Percentiles rank a stretch among this genome's conserved stretches.
Conservation (phyloP, 1,140 invertebrate species). For the Drosophila nigrodunni region DNA sequence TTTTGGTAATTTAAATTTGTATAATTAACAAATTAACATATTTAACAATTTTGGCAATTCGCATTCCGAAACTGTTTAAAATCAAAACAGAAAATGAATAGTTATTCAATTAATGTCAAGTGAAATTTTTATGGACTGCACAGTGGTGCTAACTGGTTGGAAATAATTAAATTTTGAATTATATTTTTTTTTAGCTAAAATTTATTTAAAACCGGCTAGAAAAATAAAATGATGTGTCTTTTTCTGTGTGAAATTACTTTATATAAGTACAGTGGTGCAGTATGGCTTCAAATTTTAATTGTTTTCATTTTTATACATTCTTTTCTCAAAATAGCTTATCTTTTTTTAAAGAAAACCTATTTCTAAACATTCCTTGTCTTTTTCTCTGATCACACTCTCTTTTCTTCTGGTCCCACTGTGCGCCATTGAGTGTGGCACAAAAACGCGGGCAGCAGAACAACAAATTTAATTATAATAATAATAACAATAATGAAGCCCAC, state of each 20-base stretch:
- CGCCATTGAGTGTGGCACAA: neutral
- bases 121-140: constrained; percentile 15
- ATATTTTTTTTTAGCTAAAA: too few relatives aligned
- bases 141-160: neutral
- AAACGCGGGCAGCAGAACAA: constrained; percentile 5
- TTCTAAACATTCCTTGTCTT: neutral
- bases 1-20: neutral
- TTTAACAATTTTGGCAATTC: neutral
- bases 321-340: too few relatives aligned
- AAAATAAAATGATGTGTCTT: too few relatives aligned
- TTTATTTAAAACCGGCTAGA: too few relatives aligned
- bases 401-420: constrained; percentile 5
- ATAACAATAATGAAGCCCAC: constrained; percentile 21
- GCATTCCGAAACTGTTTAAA: neutral
- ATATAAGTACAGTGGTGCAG: too few relatives aligned
- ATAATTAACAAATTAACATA: constrained; percentile 2
- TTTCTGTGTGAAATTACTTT: too few relatives aligned
- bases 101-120: constrained; percentile 27
- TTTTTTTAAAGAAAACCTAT: neutral
- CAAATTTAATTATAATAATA: constrained; percentile 12
- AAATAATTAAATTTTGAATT: too few relatives aligned
- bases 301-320: too few relatives aligned
- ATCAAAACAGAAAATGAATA: constrained; percentile 24
- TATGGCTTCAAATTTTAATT: too few relatives aligned
- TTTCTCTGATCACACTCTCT: neutral